Evolutionary conservation across 2,113 vertebrate species (phyloP).

Genomic region (Oryzias javanicus): DNA sequence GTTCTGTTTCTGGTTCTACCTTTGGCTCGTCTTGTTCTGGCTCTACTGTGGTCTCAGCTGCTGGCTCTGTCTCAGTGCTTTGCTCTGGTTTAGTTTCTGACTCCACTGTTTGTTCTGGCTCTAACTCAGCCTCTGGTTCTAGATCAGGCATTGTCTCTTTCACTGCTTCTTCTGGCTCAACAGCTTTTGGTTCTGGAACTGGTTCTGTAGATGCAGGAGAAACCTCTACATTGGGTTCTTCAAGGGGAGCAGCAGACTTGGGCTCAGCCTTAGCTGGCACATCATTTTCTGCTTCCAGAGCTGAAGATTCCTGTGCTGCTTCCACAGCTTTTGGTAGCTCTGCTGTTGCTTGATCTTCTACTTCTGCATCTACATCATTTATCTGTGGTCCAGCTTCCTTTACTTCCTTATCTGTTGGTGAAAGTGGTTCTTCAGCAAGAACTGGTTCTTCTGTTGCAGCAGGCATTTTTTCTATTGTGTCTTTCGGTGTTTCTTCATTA

Average conservation of each 20-base stretch:
- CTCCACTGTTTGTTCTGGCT: conserved; percentile 15
- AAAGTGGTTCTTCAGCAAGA: not conserved
- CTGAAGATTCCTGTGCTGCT: conserved; percentile 10
- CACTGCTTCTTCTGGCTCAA: conserved; percentile 37
- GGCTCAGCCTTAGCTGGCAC: conserved; percentile 18
- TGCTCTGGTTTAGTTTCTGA: conserved; percentile 13
- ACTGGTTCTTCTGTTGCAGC: not conserved
- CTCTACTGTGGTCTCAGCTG: conserved; percentile 5
- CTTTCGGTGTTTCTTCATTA: not conserved
- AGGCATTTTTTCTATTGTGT: not conserved
- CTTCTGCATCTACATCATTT: conserved; percentile 18
- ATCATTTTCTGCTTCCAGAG: conserved; percentile 35
- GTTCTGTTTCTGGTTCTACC: conserved; percentile 1
- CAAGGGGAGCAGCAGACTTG: conserved; percentile 23
- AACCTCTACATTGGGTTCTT: conserved; percentile 36
- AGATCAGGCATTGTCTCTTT: conserved; percentile 38
- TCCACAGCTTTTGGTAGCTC: not conserved
- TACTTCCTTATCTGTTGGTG: not conserved
- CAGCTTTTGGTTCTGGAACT: conserved; percentile 41
- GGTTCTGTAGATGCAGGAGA: conserved; percentile 17
- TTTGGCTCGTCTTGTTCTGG: conserved; percentile 20
- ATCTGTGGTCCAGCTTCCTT: not conserved
- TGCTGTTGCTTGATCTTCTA: conserved; percentile 12
- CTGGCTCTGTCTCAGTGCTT: not conserved
- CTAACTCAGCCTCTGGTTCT: conserved; percentile 26